phyloP scores from a whole-genome alignment of 2,113 vertebrate genomes.

The Ochotona curzoniae region DNA sequence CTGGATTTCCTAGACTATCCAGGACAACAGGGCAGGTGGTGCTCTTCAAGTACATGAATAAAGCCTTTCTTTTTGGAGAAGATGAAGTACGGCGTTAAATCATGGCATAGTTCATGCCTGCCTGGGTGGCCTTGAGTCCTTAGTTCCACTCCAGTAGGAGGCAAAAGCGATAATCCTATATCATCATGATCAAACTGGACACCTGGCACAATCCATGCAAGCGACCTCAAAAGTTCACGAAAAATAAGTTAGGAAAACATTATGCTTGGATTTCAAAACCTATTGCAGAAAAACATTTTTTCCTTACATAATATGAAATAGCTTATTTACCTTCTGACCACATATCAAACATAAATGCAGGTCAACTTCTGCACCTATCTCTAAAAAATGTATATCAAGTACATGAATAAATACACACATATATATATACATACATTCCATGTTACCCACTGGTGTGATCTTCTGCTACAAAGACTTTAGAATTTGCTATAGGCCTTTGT shows the following conservation, averaged over 20 bases:
- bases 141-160: constrained; percentile 71
- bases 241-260: no score
- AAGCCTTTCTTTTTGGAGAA: neutral
- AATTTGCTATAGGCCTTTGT: neutral
- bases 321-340: constrained; percentile 62
- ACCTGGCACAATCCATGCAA: constrained; percentile 68
- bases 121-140: constrained; percentile 71
- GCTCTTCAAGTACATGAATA: neutral
- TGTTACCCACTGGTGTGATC: no score
- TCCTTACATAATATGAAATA: neutral
- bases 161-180: constrained; percentile 73
- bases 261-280: no score
- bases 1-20: neutral
- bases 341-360: constrained; percentile 38
- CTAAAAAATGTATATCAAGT: constrained; percentile 20
- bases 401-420: no score
- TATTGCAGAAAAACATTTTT: neutral
- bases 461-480: neutral
- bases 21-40: neutral
- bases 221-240: no score
- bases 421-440: neutral
- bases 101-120: neutral
- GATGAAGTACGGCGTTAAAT: neutral
- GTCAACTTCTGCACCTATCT: neutral
- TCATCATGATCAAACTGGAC: constrained; percentile 56